These are phyloP conservation scores for Valencia hispanica DNA, from an alignment of 2,797 vertebrate species.

Conservation along the genomic window DNA sequence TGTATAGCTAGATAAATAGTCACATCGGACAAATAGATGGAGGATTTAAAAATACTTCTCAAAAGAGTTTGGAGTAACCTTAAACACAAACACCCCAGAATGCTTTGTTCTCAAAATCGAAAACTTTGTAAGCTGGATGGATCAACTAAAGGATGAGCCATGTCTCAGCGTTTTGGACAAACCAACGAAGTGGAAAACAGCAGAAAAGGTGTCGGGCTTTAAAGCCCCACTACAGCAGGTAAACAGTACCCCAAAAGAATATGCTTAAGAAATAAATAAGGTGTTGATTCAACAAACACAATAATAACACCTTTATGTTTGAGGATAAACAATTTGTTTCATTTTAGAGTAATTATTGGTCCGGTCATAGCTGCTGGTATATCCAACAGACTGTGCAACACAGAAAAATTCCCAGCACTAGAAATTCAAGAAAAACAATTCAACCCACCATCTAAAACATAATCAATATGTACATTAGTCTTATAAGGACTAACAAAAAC, in stretches of 20 bases:
- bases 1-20: constrained; percentile 50
- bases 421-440: neutral
- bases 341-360: neutral
- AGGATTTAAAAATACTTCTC: constrained; percentile 51
- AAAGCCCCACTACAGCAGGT: neutral
- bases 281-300: too few species aligned
- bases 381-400: neutral
- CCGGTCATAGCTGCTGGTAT: neutral
- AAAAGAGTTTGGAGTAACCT: constrained; percentile 28
- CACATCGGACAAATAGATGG: constrained; percentile 12
- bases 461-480: too few species aligned
- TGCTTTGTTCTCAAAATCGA: neutral
- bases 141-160: neutral
- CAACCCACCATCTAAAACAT: neutral
- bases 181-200: neutral
- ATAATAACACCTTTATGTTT: neutral
- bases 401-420: neutral
- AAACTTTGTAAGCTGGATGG: neutral
- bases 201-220: neutral
- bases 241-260: neutral
- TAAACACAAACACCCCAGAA: constrained; percentile 27
- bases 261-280: neutral
- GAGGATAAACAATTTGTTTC: neutral
- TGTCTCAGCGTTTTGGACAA: neutral
- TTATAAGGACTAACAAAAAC: neutral